Evolutionary conservation across 2,888 invertebrate genomes (phyloP), one percentile per base, ranked within the genome.

Genomic region (Synanthedon vespiformis): DNA sequence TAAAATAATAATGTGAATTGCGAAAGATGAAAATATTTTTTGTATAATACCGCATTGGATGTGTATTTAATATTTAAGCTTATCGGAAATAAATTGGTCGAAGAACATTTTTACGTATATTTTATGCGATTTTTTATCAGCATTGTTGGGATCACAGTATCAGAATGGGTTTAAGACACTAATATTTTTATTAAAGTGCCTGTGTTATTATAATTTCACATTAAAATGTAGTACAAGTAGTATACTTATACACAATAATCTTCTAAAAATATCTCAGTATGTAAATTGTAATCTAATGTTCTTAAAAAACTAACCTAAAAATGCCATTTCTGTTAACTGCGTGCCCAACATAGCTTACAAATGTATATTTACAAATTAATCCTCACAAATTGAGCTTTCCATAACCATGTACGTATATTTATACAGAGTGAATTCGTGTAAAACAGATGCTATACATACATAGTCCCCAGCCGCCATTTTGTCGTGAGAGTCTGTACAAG

Each of bases 321-420:
- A 22, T 22, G 10, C 34, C 8, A 10, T 34, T 22, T 34, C 34
- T 34, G 34, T 34, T 34, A 10, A 10, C 34, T 34, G 34, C 34
- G 34, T 2, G 34, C 34, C 34, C 34, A 34, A 34, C 34, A 34
- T 10, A 10, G 34, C 34, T 34, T 10, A 34, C 34, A 34, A 34
- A 34, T 34, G 34, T 34, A 34, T 34, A 34, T 34, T 34, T 34
- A 34, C 34, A 6, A 34, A 34, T 34, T 34, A 34, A 34, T 34
- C 34, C 34, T 74, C 80, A 84, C 74, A 78, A 77, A 72, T 79
- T 79, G 84, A 85, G 84, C 84, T 85, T 85, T 76, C 74, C 70
- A 77, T 68, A 66, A 71, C 70, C 71, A 69, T 71, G 67, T 34
- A 34, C 34, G 34, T 72, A 75, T 74, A 73, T 76, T 72, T 76